Evolutionary conservation across 2,888 invertebrate genomes (phyloP).

Genomic region (Glaucopsyche alexis): DNA sequence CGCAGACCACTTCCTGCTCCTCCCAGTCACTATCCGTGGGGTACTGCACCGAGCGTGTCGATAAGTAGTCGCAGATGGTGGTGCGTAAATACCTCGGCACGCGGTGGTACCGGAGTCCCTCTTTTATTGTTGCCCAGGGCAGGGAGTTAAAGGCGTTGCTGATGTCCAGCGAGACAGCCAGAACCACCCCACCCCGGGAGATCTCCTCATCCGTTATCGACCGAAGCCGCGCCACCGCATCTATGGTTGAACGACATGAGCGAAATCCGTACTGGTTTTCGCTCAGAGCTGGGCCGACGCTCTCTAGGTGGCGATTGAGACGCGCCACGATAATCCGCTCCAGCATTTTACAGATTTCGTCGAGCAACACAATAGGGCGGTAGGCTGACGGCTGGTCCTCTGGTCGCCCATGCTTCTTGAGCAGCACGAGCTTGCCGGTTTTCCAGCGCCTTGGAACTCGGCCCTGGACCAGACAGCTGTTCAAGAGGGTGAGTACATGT

Average conservation of each 20-base stretch:
- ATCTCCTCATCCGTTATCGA: background rate
- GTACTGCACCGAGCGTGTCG: no score
- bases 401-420: no score
- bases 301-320: no score
- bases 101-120: background rate
- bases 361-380: slow-evolving; percentile 31
- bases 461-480: background rate
- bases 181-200: background rate
- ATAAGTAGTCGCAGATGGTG: no score
- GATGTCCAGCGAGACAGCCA: background rate
- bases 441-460: slow-evolving; percentile 31
- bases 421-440: background rate
- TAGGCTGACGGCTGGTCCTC: background rate
- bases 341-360: no score
- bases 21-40: background rate
- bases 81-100: no score
- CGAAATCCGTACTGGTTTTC: no score
- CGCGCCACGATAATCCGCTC: no score
- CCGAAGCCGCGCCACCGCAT: background rate
- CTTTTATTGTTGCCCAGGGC: background rate
- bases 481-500: background rate
- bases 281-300: no score
- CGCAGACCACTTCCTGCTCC: background rate
- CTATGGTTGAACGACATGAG: no score
- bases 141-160: background rate